phyloP scores from a whole-genome alignment of 2,888 invertebrate genomes.

The Altica lythri region DNA sequence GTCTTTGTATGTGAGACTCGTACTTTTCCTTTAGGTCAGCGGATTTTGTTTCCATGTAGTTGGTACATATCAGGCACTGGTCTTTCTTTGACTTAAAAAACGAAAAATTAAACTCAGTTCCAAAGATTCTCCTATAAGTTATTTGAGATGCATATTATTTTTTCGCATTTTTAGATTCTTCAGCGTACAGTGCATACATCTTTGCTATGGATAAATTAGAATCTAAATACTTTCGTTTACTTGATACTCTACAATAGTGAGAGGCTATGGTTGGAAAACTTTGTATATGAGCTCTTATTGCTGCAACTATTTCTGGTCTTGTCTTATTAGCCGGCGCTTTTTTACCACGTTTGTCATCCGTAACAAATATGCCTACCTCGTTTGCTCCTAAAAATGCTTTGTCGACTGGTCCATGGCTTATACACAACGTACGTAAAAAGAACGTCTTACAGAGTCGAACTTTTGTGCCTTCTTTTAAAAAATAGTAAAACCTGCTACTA shows the following conservation, averaged over 20 bases:
- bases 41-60: neutral
- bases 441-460: conserved; percentile 13
- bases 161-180: neutral
- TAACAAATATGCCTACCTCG: neutral
- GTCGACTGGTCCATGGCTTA: conserved; percentile 24
- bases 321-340: neutral
- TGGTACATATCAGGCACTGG: conserved; percentile 32
- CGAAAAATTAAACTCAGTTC: conserved; percentile 32
- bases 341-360: neutral
- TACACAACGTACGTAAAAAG: conserved; percentile 20
- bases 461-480: neutral
- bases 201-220: neutral
- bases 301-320: neutral
- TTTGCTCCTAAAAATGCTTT: neutral
- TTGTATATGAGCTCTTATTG: neutral
- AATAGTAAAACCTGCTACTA: conserved; percentile 1
- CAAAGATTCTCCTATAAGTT: conserved; percentile 28
- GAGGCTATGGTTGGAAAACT: neutral
- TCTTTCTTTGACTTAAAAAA: no score
- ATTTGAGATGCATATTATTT: conserved; percentile 9
- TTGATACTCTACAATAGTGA: neutral
- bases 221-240: neutral
- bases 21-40: conserved; percentile 25
- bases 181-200: neutral
- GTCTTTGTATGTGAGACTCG: conserved; percentile 34